Evolutionary conservation across 2,113 vertebrate genomes (phyloP), one percentile per base, ranked within the genome.

Genomic region (Boleophthalmus pectinirostris): DNA sequence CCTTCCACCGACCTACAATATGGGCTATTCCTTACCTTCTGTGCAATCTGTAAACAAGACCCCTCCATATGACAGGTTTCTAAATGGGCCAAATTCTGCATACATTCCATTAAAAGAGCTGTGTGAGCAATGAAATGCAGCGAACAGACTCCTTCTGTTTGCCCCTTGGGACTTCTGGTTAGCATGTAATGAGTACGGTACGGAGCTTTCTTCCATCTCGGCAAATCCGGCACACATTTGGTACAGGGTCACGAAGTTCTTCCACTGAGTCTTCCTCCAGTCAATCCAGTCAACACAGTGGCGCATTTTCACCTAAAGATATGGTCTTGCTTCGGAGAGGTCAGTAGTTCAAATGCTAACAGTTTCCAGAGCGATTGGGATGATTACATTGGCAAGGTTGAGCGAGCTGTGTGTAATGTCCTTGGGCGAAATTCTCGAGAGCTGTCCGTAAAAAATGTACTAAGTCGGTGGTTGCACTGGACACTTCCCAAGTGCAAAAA

Each of bases 111-210:
- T 66, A 66, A 82, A 82, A 80, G 65, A 69, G 70, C 25, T 64
- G n/a, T 20, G 3, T 3, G 23, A 61, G 43, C 14, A 20, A 21
- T 64, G 43, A 13, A 78, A 60, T 23, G 35, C 20, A 25, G 16
- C 11, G 25, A 77, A 66, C 43, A 56, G 64, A 74, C 66, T 49
- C 43, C 16, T 69, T 67, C 69, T 65, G 35, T 69, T 75, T 77
- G 35, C 65, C 80, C 75, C 57, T 45, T 77, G 63, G 79, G 69
- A 77, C 51, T 8, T 38, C 83, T 74, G 63, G 75, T 78, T 81
- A 72, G 73, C 16, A 45, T 81, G 74, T 86, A 88, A 89, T 82
- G 82, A 84, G 66, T 51, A 43, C 72, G 23, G 56, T 60, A 21
- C 33, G 45, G 78, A 64, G 63, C 73, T 76, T 78, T 68, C 68